phyloP scores from a whole-genome alignment of 2,797 vertebrate species.

The Mormyrus proboscirostris region DNA sequence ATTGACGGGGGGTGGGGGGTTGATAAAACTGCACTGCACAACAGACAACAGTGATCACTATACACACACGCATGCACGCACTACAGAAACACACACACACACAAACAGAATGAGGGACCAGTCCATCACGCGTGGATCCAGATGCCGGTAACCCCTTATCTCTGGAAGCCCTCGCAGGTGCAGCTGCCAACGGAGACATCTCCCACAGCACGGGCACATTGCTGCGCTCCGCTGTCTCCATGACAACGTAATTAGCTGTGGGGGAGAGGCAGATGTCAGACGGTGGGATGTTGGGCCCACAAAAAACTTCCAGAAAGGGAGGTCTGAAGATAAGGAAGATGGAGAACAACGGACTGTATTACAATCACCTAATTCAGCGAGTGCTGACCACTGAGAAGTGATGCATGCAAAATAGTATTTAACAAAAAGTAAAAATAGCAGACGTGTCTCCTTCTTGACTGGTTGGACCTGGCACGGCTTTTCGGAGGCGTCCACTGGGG shows the following conservation, averaged over 20 bases:
- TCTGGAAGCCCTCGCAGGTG: constrained; percentile 35
- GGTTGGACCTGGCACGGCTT: neutral
- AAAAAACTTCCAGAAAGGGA: constrained; percentile 7
- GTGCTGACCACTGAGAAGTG: neutral
- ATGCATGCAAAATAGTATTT: neutral
- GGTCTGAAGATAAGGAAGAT: neutral
- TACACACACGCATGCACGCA: neutral
- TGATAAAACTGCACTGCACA: neutral
- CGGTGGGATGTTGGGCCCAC: neutral
- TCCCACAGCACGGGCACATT: constrained; percentile 42
- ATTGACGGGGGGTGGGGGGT: neutral
- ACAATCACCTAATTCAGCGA: neutral
- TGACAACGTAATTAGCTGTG: constrained; percentile 41
- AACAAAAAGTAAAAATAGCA: neutral
- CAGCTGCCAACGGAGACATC: constrained; percentile 32
- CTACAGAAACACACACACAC: neutral
- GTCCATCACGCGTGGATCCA: neutral
- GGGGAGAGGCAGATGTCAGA: constrained; percentile 23
- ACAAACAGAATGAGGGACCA: neutral
- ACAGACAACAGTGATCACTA: neutral
- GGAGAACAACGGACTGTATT: neutral
- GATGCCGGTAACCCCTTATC: neutral
- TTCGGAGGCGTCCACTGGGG: neutral
- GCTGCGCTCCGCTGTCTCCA: constrained; percentile 31
- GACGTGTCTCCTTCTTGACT: neutral